A percentile compares a stretch with the other conserved stretches of the same genome.
Conservation (phyloP, 2,113 vertebrate species). For the Eulacestoma nigropectus region DNA sequence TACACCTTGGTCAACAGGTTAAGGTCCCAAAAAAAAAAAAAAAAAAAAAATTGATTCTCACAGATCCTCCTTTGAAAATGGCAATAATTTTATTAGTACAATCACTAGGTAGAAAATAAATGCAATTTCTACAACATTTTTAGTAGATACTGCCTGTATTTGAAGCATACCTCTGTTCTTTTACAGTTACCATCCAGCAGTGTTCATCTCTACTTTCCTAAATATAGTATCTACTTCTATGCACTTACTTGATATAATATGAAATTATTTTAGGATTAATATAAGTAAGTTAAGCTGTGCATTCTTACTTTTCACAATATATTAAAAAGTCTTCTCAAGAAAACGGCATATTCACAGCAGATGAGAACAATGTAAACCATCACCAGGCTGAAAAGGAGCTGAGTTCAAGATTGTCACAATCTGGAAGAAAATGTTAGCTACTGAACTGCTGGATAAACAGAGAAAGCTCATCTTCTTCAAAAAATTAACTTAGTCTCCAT, state of each 20-base stretch:
- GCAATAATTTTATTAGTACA: background rate
- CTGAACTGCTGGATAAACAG: background rate
- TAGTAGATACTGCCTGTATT: background rate
- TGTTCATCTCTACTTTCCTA: background rate
- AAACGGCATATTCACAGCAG: background rate
- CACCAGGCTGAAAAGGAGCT: background rate
- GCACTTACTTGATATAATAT: background rate
- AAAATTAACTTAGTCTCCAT: background rate
- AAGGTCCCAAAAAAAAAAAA: background rate
- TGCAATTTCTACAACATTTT: background rate
- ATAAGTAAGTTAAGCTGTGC: background rate
- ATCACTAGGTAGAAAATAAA: background rate
- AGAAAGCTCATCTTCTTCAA: background rate
- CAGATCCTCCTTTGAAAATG: background rate
- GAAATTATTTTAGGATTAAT: background rate
- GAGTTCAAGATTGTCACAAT: background rate
- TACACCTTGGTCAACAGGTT: background rate
- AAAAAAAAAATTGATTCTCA: background rate
- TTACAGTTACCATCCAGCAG: background rate
- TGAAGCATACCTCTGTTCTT: background rate
- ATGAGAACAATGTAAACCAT: background rate
- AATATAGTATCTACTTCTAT: background rate
- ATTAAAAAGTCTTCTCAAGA: background rate
- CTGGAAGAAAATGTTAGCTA: background rate
- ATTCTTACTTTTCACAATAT: background rate